Base-by-base conservation (phyloP, 2,888 invertebrate genomes). In the Parnassius mnemosyne region DNA sequence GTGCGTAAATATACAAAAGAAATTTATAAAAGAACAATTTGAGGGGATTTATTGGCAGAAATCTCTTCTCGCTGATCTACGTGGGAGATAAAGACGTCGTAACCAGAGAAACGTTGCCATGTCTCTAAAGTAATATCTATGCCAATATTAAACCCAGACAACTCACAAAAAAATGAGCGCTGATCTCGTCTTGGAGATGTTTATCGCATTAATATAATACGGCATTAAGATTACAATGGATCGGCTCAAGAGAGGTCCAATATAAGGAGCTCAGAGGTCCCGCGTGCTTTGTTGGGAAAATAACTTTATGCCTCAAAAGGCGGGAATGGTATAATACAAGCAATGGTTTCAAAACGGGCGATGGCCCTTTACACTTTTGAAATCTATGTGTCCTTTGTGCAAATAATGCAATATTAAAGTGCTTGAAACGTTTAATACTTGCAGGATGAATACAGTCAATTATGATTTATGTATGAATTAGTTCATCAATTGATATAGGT, bases 131-230 rank as follows among this genome's bases (percentile, higher is more conserved):
- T 69, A 69, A 71, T 78, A 79, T 75, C 77, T 58, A 74, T 77
- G 84, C 84, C 81, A 86, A 89, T 87, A 89, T 84, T 81, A 82
- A 85, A 81, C 79, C 77, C 71, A 76, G 77, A 83, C 81, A 81
- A 80, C 81, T 81, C 78, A 79, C 75, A 86, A 81, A 80, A 63
- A 68, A 82, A 78, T 79, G 81, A 85, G 79, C 80, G 71, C 74
- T 79, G 81, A 83, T 77, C 74, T 77, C 77, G 77, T 83, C 82
- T 83, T 67, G 69, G 78, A 86, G 90, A 91, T 91, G 85, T 90
- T 88, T 91, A 91, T 91, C 91, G 90, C 87, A 89, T 91, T 90
- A 90, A 89, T 90, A 89, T 90, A 89, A 89, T 89, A 88, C 83
- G 77, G 88, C 85, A 89, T 90, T 91, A 89, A 86, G 89, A 87